phyloP scores from a whole-genome alignment of 2,797 vertebrate genomes.

The Phataginus tetradactyla region DNA sequence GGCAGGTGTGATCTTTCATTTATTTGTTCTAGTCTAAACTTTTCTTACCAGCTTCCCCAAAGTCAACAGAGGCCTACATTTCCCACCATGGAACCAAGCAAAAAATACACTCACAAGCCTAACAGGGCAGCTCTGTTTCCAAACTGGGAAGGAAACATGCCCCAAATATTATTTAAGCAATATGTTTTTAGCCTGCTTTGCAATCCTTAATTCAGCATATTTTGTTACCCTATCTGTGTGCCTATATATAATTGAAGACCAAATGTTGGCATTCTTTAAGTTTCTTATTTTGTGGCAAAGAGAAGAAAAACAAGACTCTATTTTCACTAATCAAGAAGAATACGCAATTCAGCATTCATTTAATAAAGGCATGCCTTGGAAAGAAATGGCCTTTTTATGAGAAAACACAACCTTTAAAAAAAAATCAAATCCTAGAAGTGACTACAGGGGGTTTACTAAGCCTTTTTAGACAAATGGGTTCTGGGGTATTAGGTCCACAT shows the following conservation, averaged over 20 bases:
- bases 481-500: not conserved
- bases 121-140: not conserved
- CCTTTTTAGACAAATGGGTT: constrained; percentile 40
- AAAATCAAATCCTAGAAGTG: constrained; percentile 18
- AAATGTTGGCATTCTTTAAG: not conserved
- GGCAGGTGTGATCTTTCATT: not conserved
- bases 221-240: not conserved
- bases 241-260: not conserved
- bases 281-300: constrained; percentile 29
- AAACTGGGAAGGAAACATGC: not conserved
- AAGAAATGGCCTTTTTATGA: constrained; percentile 46
- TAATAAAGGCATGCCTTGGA: not conserved
- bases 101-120: not conserved
- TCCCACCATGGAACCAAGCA: not conserved
- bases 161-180: not conserved
- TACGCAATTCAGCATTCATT: not conserved
- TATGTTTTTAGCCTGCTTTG: not conserved
- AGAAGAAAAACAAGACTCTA: not conserved
- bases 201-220: not conserved
- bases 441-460: constrained; percentile 29
- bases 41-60: not conserved
- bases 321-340: not conserved
- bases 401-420: not conserved
- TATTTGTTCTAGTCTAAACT: not conserved
- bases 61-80: not conserved